A percentile compares a stretch with the other conserved stretches of the same genome.
phyloP scores from a whole-genome alignment of 1,140 invertebrate genomes.

The Stratiolaelaps scimitus region DNA sequence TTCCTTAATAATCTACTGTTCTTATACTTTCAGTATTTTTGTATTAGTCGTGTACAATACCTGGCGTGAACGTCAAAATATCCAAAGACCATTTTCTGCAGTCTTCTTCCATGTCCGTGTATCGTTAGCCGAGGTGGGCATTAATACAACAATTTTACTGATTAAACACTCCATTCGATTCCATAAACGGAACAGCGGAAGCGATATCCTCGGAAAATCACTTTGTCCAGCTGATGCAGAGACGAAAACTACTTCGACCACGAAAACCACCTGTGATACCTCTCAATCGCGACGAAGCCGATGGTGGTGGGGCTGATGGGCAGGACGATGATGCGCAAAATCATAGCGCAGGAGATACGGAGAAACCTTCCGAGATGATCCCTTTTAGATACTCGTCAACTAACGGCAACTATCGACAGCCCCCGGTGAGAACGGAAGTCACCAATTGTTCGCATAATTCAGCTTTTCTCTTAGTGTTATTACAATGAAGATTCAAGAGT shows the following conservation, averaged over 20 bases:
- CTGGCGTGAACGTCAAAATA: background rate
- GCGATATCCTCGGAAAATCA: slow-evolving; percentile 6
- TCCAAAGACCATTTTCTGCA: no score
- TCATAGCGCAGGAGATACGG: no score
- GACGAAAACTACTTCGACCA: slow-evolving; percentile 10
- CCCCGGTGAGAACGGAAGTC: background rate
- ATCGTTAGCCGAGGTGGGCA: background rate
- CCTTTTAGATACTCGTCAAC: slow-evolving; percentile 19
- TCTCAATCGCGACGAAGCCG: background rate
- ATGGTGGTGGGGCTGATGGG: no score
- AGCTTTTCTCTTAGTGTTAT: no score
- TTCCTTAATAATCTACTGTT: background rate
- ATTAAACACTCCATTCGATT: background rate
- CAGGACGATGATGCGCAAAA: no score
- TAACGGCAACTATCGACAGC: slow-evolving; percentile 14
- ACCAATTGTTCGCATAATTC: no score
- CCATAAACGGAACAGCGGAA: background rate
- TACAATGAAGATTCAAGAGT: no score
- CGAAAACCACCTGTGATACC: slow-evolving; percentile 23
- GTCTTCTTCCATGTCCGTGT: no score
- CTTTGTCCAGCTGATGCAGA: background rate
- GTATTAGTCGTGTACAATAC: background rate
- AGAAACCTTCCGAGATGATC: background rate
- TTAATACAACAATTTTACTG: background rate
- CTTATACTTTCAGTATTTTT: background rate